These are phyloP conservation scores for Drosophila miranda DNA, from an alignment of 1,140 invertebrate species.

Conservation along the genomic window DNA sequence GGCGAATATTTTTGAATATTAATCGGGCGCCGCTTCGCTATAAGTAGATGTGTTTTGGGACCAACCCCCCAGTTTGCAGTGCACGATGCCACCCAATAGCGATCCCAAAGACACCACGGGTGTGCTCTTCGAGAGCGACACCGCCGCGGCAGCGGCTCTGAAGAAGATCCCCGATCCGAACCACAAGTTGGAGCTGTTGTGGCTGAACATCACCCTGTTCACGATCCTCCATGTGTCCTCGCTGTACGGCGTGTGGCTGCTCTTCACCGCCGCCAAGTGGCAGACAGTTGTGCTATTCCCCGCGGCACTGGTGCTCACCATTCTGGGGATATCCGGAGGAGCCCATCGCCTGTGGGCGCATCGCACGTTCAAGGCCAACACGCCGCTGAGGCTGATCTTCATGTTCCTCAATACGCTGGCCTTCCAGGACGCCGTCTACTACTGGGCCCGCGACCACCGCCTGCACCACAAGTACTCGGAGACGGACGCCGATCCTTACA, in stretches of 20 bases:
- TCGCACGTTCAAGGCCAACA: constrained; percentile 95
- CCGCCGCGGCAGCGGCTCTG: constrained; percentile 81
- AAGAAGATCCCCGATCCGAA: constrained; percentile 59
- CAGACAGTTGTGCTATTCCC: constrained; percentile 83
- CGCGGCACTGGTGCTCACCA: constrained; percentile 82
- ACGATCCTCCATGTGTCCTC: constrained; percentile 91
- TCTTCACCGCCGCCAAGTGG: constrained; percentile 90
- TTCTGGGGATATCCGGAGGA: constrained; percentile 95
- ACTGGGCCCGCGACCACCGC: constrained; percentile 96
- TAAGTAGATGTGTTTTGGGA: no score
- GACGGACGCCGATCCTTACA: constrained; percentile 97
- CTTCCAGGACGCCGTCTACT: constrained; percentile 94
- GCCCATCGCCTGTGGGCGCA: constrained; percentile 97
- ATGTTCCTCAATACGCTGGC: constrained; percentile 92
- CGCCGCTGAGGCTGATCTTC: constrained; percentile 91
- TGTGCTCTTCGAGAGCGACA: constrained; percentile 85
- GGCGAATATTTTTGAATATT: no score
- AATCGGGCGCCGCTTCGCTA: no score
- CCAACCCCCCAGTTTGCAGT: no score
- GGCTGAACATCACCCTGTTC: constrained; percentile 95
- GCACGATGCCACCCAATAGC: constrained; percentile 42
- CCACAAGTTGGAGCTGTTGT: constrained; percentile 88
- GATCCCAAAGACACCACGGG: constrained; percentile 75
- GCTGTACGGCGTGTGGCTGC: constrained; percentile 92
- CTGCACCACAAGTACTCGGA: constrained; percentile 98